These are phyloP conservation scores for Brenthis ino DNA, from an alignment of 2,888 invertebrate species.

Conservation along the genomic window DNA sequence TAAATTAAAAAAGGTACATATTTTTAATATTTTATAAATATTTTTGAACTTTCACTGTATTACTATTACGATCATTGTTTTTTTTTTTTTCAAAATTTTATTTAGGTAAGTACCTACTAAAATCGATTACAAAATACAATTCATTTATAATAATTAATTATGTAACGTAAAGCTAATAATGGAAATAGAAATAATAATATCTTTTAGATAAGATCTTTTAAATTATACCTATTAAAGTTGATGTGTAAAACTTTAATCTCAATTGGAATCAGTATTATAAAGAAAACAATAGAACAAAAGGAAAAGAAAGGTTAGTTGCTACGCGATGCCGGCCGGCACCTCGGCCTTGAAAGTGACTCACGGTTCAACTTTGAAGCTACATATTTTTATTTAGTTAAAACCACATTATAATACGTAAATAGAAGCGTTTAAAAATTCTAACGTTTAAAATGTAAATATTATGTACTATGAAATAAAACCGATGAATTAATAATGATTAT, in stretches of 20 bases:
- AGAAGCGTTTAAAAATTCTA: not conserved
- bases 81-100: no score
- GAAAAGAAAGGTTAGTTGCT: slow-evolving; percentile 60
- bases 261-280: slow-evolving; percentile 25
- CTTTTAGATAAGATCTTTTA: not conserved
- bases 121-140: no score
- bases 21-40: no score
- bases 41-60: no score
- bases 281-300: slow-evolving; percentile 60
- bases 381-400: slow-evolving; percentile 2
- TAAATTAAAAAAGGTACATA: no score
- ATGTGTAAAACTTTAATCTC: slow-evolving; percentile 19
- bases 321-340: slow-evolving; percentile 70
- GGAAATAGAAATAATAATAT: no score
- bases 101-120: no score
- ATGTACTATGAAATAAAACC: no score
- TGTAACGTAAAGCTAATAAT: no score
- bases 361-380: not conserved
- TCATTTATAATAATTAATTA: no score
- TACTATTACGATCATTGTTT: no score
- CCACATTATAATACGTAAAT: not conserved
- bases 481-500: no score
- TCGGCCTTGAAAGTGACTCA: slow-evolving; percentile 59
- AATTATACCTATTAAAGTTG: not conserved
- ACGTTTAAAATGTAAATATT: not conserved